These are phyloP conservation scores for Penaeus japonicus DNA, from an alignment of 1,140 invertebrate genomes.

Conservation along the genomic window DNA sequence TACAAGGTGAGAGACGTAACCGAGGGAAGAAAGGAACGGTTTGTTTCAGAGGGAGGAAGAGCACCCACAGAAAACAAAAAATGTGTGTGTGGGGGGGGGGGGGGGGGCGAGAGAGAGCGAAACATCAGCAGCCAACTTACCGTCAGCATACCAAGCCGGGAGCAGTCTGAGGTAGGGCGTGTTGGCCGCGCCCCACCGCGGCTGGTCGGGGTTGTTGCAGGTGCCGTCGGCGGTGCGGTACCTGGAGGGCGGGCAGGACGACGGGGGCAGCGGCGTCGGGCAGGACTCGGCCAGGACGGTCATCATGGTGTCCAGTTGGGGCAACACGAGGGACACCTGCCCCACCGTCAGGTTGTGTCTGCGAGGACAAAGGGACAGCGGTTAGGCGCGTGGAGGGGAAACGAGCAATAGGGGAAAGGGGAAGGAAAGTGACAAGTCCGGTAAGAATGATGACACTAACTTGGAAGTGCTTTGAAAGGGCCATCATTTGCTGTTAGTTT, in stretches of 20 bases:
- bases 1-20: too few species aligned
- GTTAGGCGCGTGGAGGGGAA: not conserved
- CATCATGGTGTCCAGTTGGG: conserved; percentile 55
- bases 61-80: too few species aligned
- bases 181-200: conserved; percentile 63
- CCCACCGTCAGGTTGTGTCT: conserved; percentile 58
- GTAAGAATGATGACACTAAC: not conserved
- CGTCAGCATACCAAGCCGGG: conserved; percentile 60
- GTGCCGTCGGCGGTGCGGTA: conserved; percentile 67
- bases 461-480: not conserved
- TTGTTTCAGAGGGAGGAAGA: conserved; percentile 4
- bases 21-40: too few species aligned
- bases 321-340: conserved; percentile 51
- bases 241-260: conserved; percentile 58
- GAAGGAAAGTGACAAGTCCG: not conserved
- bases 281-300: conserved; percentile 55
- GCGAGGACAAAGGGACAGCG: not conserved
- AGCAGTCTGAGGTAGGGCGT: conserved; percentile 60
- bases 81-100: not conserved
- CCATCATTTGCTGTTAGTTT: not conserved
- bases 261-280: conserved; percentile 53
- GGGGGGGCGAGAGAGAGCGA: not conserved
- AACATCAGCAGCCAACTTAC: conserved; percentile 33
- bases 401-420: not conserved
- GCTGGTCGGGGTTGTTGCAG: conserved; percentile 67